These are phyloP conservation scores for Sanderia malayensis DNA, from an alignment of 30 jellyfish, hydroid and myxozoan species.

Conservation along the genomic window DNA sequence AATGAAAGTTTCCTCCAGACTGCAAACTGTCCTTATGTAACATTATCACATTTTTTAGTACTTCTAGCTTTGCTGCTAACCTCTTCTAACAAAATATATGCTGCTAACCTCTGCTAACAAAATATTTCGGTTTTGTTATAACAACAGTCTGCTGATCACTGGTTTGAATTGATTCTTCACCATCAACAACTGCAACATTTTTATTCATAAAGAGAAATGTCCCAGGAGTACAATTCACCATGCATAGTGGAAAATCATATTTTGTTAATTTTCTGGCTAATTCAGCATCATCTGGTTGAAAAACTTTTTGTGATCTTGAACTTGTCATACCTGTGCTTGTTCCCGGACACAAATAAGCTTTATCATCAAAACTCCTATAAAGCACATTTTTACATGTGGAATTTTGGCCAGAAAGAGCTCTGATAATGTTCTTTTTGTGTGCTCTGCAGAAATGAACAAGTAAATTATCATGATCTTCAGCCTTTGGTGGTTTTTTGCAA, in stretches of 20 bases:
- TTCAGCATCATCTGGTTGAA: neutral
- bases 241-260: neutral
- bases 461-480: constrained; percentile 6
- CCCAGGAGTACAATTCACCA: constrained; percentile 15
- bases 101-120: neutral
- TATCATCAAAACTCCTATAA: neutral
- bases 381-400: neutral
- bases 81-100: neutral
- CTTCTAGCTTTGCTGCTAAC: neutral
- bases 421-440: neutral
- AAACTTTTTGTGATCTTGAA: neutral
- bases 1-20: neutral
- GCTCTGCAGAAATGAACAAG: neutral
- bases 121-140: neutral
- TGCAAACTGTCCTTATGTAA: neutral
- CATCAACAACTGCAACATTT: neutral
- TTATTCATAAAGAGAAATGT: neutral
- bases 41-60: neutral
- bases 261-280: neutral
- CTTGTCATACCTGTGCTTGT: constrained; percentile 22
- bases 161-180: neutral
- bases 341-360: constrained; percentile 6
- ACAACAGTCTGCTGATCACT: neutral
- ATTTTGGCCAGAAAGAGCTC: neutral
- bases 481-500: constrained; percentile 24